Conservation (phyloP, 2,888 invertebrate genomes). For the Meandrusa payeni region DNA sequence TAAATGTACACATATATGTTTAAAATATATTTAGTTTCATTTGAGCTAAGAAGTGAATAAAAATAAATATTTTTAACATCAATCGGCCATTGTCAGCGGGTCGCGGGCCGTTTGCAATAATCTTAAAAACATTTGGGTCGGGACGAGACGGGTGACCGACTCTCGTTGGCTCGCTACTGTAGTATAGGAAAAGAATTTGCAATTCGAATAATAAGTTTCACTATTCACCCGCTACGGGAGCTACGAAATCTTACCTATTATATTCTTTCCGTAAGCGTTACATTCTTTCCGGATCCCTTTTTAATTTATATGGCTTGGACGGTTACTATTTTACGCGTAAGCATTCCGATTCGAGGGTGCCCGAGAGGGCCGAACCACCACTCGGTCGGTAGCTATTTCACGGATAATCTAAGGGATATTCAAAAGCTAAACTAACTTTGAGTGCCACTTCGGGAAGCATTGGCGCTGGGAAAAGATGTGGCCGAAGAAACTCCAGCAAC, state of each 20-base stretch:
- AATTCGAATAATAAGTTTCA: slow-evolving; percentile 50
- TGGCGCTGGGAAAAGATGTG: no score
- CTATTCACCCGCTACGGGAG: slow-evolving; percentile 29
- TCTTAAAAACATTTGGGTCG: slow-evolving; percentile 58
- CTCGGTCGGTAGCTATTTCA: no score
- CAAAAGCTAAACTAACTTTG: no score
- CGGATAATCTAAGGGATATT: no score
- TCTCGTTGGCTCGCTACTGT: slow-evolving; percentile 28
- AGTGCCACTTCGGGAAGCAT: no score
- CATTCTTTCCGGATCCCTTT: no score
- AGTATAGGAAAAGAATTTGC: slow-evolving; percentile 49
- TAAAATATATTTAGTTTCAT: slow-evolving; percentile 38
- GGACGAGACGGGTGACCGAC: slow-evolving; percentile 38
- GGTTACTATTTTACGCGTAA: no score
- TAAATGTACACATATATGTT: no score
- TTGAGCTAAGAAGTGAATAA: slow-evolving; percentile 32
- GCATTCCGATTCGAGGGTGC: no score
- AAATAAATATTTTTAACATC: slow-evolving; percentile 58
- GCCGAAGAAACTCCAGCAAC: no score
- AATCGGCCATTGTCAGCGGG: slow-evolving; percentile 53
- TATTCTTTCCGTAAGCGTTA: background rate
- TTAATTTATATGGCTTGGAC: no score
- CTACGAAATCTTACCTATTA: slow-evolving; percentile 10
- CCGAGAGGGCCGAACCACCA: no score
- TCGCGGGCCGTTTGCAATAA: slow-evolving; percentile 63